Evolutionary conservation across 2,888 invertebrate genomes (phyloP), one percentile per base, ranked within the genome.

Genomic region (Melieria crassipennis): DNA sequence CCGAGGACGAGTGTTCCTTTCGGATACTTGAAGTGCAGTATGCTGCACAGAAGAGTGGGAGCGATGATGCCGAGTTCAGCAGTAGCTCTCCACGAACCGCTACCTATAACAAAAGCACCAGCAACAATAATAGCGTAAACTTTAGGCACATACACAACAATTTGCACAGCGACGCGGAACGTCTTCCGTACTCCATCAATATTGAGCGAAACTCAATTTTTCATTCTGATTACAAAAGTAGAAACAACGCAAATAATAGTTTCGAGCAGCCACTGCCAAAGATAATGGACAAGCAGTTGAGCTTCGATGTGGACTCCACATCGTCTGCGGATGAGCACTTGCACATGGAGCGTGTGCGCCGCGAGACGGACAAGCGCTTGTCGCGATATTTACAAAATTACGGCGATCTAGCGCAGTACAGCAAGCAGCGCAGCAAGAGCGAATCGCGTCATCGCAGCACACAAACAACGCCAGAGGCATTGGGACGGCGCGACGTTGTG

Each of bases 381-480:
- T 77, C 80, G 4, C 83, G 82, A n/a, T 86, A 86, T 74, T 75
- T 85, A 3, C 82, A 81, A 65, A 85, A 86, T 74, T 86, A 86
- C 66, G 85, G 86, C 0, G 86, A 86, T 72, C 67, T 86, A 62
- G 72, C 71, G 13, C 65, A 63, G 50, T 66, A 72, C 43, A 75
- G 78, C 52, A 71, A 78, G 47, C 10, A 11, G 9, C 78, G 79
- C 5, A 79, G 77, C 65, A 79, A 79, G 68, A 84, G 81, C 46
- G 82, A 80, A n/a, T 78, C 82, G 1, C 79, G 80, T 4, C 76
- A 82, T 71, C 80, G 82, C 3, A 80, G 84, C 61, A 86, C 86
- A 47, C 85, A 86, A 75, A 85, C 85, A 4, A 83, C 79, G 4
- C 82, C 84, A 0, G 77, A 78, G 5, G 76, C 79, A 3, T 70